A percentile compares a stretch with the other conserved stretches of the same genome.
Evolutionary conservation across 30 jellyfish, hydroid and myxozoan genomes (phyloP).

Genomic region (Euphysa ruthae): DNA sequence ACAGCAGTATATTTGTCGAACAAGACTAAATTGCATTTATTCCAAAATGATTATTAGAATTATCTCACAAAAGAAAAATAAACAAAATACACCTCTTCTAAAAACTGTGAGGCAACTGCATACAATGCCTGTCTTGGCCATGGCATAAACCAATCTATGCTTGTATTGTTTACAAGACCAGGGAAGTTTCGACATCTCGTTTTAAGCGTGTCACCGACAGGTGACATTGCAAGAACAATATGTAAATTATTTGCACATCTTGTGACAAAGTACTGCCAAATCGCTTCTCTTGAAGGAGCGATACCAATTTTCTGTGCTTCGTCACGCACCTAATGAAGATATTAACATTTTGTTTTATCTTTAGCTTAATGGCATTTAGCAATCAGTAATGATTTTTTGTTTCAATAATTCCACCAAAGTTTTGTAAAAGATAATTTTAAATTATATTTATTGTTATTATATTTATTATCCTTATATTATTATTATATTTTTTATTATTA

Average conservation of each 20-base stretch:
- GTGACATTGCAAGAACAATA: slow-evolving; percentile 94
- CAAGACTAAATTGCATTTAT: no score
- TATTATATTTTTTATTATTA: no score
- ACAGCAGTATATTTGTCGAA: no score
- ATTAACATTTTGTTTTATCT: no score
- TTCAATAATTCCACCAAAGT: no score
- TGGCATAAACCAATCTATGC: slow-evolving; percentile 96
- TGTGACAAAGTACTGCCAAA: slow-evolving; percentile 88
- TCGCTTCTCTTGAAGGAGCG: slow-evolving; percentile 80
- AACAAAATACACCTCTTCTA: slow-evolving; percentile 46
- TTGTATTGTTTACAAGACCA: slow-evolving; percentile 94
- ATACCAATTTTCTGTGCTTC: slow-evolving; percentile 89
- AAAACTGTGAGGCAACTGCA: slow-evolving; percentile 85
- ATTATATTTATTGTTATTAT: no score
- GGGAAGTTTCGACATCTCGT: slow-evolving; percentile 95
- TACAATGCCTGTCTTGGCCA: slow-evolving; percentile 95
- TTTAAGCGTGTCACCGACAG: slow-evolving; percentile 87
- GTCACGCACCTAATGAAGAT: slow-evolving; percentile 71
- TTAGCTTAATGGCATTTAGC: no score
- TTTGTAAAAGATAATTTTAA: no score
- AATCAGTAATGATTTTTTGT: no score
- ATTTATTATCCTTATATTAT: no score
- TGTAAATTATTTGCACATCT: slow-evolving; percentile 82
- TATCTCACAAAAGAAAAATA: no score
- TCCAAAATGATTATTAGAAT: no score